A percentile compares a stretch with the other conserved stretches of the same genome.
Conservation (phyloP, 1,140 invertebrate genomes). For the Pseudomyrmex concolor region DNA sequence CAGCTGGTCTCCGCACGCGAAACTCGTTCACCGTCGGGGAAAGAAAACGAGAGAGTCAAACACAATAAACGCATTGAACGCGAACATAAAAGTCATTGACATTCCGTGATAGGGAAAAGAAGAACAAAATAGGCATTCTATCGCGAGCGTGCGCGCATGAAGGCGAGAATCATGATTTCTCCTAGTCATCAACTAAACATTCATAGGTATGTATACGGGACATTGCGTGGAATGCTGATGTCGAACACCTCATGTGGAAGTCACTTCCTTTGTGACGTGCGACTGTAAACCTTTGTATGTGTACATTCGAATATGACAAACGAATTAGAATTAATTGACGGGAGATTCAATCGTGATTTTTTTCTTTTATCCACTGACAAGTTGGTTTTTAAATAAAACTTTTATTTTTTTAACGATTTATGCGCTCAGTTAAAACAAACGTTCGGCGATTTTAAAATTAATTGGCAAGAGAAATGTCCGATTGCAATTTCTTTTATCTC, state of each 20-base stretch:
- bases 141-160: not conserved
- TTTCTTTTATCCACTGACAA: not conserved
- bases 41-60: not conserved
- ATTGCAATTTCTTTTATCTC: no score
- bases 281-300: slow-evolving; percentile 12
- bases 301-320: not conserved
- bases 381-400: not conserved
- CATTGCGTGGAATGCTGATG: not conserved
- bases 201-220: slow-evolving; percentile 16
- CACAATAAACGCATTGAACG: not conserved
- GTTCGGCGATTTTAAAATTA: no score
- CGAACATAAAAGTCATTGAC: not conserved
- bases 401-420: not conserved
- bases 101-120: not conserved
- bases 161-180: slow-evolving; percentile 6
- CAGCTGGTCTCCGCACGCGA: not conserved
- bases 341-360: no score
- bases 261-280: slow-evolving; percentile 25
- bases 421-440: no score
- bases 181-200: slow-evolving; percentile 13
- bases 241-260: slow-evolving; percentile 4
- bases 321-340: not conserved
- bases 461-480: no score
- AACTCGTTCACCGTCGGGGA: not conserved
- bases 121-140: not conserved